A percentile compares a stretch with the other conserved stretches of the same genome.
Conservation (phyloP, 1,140 invertebrate species). For the Philotrypesis tridentata region DNA sequence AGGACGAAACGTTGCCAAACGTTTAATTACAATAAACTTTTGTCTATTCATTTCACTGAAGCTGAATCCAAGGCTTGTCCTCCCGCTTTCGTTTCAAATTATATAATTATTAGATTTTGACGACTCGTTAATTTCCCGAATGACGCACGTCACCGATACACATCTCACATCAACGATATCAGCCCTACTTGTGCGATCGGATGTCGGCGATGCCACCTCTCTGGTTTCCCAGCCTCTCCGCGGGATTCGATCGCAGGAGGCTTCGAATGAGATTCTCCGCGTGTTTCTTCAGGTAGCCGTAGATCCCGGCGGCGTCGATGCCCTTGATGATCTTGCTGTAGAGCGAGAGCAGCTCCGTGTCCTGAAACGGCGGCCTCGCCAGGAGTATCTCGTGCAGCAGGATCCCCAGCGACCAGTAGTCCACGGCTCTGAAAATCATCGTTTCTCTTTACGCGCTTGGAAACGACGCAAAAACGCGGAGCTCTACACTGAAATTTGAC, state of each 20-base stretch:
- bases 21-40: no score
- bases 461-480: no score
- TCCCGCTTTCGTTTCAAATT: no score
- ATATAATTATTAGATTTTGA: no score
- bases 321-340: constrained; percentile 91
- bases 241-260: constrained; percentile 78
- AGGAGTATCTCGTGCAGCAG: constrained; percentile 86
- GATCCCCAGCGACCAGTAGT: constrained; percentile 89
- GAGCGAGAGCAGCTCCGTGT: constrained; percentile 87
- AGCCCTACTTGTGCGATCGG: constrained; percentile 79
- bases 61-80: no score
- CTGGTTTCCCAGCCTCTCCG: constrained; percentile 81
- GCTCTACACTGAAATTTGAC: no score
- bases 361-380: constrained; percentile 83
- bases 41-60: no score
- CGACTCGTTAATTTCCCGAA: no score
- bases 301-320: constrained; percentile 81
- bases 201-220: constrained; percentile 80
- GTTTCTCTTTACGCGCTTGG: neutral
- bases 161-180: no score
- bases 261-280: constrained; percentile 76
- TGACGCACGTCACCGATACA: neutral
- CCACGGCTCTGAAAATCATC: constrained; percentile 78
- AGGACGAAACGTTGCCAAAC: no score
- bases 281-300: constrained; percentile 73